phyloP scores from a whole-genome alignment of 2,797 vertebrate species.

The Cuculus canorus region DNA sequence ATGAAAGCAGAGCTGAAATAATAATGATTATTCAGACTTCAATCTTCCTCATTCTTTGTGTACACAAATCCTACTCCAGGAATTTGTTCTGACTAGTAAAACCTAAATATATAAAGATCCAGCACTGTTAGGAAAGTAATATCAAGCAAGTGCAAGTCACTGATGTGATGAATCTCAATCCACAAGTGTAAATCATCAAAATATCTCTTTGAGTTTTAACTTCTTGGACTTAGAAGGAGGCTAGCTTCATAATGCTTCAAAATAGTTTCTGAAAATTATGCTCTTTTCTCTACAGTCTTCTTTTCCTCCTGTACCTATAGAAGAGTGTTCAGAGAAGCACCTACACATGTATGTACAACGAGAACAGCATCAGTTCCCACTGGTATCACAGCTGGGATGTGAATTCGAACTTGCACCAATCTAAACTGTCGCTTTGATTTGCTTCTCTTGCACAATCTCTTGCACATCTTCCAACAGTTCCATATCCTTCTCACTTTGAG shows the following conservation, averaged over 20 bases:
- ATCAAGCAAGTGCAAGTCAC: not conserved
- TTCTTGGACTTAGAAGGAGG: not conserved
- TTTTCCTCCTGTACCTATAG: not conserved
- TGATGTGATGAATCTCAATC: not conserved
- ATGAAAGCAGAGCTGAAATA: slow-evolving; percentile 37
- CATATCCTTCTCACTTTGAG: no score
- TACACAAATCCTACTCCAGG: not conserved
- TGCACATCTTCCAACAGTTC: not conserved
- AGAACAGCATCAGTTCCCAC: not conserved
- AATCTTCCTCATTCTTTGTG: not conserved
- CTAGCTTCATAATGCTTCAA: not conserved
- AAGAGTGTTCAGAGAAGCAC: not conserved
- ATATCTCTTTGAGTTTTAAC: not conserved
- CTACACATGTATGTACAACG: rapidly evolving
- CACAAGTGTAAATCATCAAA: not conserved
- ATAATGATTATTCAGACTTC: slow-evolving; percentile 26
- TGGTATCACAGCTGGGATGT: not conserved
- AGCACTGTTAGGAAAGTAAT: not conserved
- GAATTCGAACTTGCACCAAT: not conserved
- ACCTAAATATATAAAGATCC: not conserved
- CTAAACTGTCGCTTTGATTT: not conserved
- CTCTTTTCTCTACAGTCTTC: not conserved
- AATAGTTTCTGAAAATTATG: not conserved
- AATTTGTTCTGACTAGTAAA: slow-evolving; percentile 29
- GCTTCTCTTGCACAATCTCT: slow-evolving; percentile 2